phyloP scores from a whole-genome alignment of 1,140 invertebrate genomes.

The Zaprionus tsacasi region DNA sequence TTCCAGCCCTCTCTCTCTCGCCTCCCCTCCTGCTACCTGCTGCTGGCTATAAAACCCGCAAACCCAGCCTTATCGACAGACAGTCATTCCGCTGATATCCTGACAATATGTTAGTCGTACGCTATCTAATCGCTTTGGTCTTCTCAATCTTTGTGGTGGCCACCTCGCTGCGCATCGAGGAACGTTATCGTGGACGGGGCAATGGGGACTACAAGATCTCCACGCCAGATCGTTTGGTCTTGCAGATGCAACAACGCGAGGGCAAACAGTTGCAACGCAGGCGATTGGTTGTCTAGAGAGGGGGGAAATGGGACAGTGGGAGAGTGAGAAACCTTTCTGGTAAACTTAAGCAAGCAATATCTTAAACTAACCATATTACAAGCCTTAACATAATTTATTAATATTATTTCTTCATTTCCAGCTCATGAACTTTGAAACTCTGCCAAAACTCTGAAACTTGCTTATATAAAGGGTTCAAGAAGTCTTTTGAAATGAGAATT shows the following conservation, averaged over 20 bases:
- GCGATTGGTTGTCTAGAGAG: slow-evolving; percentile 27
- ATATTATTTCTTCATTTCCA: background rate
- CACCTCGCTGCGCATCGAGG: slow-evolving; percentile 63
- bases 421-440: background rate
- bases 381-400: no score
- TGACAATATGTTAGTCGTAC: slow-evolving; percentile 63
- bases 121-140: slow-evolving; percentile 70
- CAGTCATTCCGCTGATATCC: slow-evolving; percentile 44
- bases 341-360: background rate
- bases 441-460: no score
- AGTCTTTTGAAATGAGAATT: no score
- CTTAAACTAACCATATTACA: background rate
- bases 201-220: slow-evolving; percentile 61
- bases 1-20: background rate
- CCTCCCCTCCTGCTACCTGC: background rate
- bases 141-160: slow-evolving; percentile 75
- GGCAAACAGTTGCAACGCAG: slow-evolving; percentile 33
- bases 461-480: no score
- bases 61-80: background rate
- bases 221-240: slow-evolving; percentile 66
- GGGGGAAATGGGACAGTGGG: background rate
- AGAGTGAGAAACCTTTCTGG: background rate
- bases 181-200: slow-evolving; percentile 43
- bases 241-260: slow-evolving; percentile 49
- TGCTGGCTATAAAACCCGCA: slow-evolving; percentile 57